Conservation (phyloP, 2,797 vertebrate genomes). For the Sebastes matsubarae region DNA sequence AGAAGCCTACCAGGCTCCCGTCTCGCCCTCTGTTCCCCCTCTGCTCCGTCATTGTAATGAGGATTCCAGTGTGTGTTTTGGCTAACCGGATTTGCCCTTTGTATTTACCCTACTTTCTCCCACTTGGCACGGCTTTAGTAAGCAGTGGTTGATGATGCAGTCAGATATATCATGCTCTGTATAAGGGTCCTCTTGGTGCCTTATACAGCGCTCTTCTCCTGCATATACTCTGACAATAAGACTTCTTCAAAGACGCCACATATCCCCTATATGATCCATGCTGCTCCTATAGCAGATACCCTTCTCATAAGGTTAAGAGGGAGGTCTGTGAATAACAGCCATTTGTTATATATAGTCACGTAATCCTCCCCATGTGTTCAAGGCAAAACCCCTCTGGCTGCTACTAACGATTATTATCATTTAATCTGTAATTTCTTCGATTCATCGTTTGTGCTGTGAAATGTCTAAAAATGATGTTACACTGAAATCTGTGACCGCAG, state of each 20-base stretch:
- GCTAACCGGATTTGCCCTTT: constrained; percentile 68
- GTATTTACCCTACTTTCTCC: constrained; percentile 73
- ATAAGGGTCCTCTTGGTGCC: neutral
- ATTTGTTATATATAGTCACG: neutral
- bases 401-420: neutral
- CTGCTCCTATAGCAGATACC: neutral
- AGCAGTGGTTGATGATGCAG: constrained; percentile 13
- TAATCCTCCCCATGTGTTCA: constrained; percentile 4
- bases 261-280: constrained; percentile 18
- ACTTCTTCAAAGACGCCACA: constrained; percentile 10
- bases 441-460: neutral
- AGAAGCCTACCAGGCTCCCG: constrained; percentile 42
- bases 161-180: constrained; percentile 12
- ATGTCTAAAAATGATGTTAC: neutral
- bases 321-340: neutral
- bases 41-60: constrained; percentile 50
- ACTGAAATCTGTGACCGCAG: no score
- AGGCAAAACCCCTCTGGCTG: neutral
- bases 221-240: neutral
- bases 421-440: neutral
- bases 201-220: neutral
- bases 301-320: neutral
- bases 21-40: constrained; percentile 28
- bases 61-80: constrained; percentile 61
- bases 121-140: constrained; percentile 31